Evolutionary conservation across 2,113 vertebrate genomes (phyloP), one percentile per base, ranked within the genome.

Genomic region (Aviceda subcristata): DNA sequence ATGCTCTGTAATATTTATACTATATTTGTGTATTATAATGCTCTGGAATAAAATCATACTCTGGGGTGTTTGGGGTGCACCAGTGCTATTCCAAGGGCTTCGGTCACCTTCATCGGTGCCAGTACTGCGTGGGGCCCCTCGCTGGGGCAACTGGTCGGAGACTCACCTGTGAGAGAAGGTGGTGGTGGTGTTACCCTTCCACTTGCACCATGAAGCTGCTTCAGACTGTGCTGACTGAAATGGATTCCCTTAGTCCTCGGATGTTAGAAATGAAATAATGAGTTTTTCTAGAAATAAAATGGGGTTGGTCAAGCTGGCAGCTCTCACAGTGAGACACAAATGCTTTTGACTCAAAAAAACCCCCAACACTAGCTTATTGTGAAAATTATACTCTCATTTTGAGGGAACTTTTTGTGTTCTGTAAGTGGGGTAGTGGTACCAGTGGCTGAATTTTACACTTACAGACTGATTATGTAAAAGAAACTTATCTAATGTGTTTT

Each of bases 51-150:
- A 51, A 75, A 41, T 53, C 27, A 24, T 17, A 17, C 51, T 55
- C 12, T 3, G 17, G n/a, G 39, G 27, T 27, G 30, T 22, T 57
- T 57, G 62, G 56, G 50, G 22, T 6, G 15, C 55, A 60, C 19
- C 16, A 32, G 41, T 36, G 24, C 41, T 29, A 48, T 77, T 45
- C 60, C 50, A 67, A n/a, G 77, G 32, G 23, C 30, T 71, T 39
- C 21, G 3, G 43, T 27, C 50, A 21, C 56, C 39, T 20, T 7
- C 51, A 19, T 8, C 50, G 5, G 45, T 7, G 41, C 34, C 46
- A 3, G 22, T 6, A 21, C 3, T 27, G n/a, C 60, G 23, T 0
- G 1, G 59, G 36, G 24, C 18, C 6, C 24, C 15, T 36, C 7
- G 26, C 55, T 7, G 18, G 36, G 71, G 43, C 2, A 36, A 24